Percentiles rank a stretch among this genome's conserved stretches.
Evolutionary conservation across 2,888 invertebrate species (phyloP).

Genomic region (Tetropium fuscum): DNA sequence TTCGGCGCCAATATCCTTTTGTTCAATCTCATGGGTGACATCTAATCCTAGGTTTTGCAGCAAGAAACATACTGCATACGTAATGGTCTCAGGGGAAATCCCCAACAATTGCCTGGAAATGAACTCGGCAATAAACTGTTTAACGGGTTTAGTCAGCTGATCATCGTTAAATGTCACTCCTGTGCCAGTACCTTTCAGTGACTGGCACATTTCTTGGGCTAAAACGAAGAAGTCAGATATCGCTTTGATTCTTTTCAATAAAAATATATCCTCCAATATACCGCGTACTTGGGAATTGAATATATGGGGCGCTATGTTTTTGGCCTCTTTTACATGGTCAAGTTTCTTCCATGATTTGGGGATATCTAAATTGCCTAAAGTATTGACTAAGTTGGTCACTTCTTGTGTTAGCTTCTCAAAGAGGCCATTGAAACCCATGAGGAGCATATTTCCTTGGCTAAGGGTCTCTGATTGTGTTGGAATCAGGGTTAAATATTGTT

Average conservation of each 20-base stretch:
- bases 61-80: constrained; percentile 77
- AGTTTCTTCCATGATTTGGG: constrained; percentile 84
- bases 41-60: constrained; percentile 79
- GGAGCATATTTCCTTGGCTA: constrained; percentile 82
- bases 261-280: constrained; percentile 80
- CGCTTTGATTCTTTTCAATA: constrained; percentile 81
- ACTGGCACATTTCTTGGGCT: constrained; percentile 72
- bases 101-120: constrained; percentile 83
- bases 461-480: constrained; percentile 66
- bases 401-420: constrained; percentile 82
- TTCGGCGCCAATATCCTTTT: constrained; percentile 82
- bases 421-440: constrained; percentile 91
- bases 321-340: constrained; percentile 84
- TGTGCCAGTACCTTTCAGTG: constrained; percentile 68
- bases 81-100: constrained; percentile 80
- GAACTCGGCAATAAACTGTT: constrained; percentile 82
- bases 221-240: constrained; percentile 82
- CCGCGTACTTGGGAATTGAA: constrained; percentile 76
- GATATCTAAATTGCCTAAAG: constrained; percentile 73
- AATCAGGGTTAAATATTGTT: constrained; percentile 73
- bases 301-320: constrained; percentile 75
- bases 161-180: constrained; percentile 72
- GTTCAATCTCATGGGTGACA: constrained; percentile 78
- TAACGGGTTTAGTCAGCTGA: constrained; percentile 78
- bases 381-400: constrained; percentile 71